Conservation (phyloP, 2,888 invertebrate genomes). For the Bellardia bayeri region DNA sequence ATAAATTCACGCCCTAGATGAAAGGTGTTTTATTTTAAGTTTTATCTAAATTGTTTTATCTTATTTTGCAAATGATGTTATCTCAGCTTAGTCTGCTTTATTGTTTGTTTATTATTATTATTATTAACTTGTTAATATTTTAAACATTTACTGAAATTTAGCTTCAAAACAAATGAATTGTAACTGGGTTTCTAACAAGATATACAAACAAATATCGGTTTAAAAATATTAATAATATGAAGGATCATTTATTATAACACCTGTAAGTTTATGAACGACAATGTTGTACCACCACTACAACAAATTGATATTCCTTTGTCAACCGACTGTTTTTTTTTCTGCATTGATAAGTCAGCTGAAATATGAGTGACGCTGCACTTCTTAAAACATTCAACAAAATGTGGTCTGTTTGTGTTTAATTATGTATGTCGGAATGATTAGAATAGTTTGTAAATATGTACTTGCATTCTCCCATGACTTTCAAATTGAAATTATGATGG, state of each 20-base stretch:
- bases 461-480: slow-evolving; percentile 56
- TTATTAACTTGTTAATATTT: not conserved
- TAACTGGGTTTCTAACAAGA: no score
- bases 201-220: no score
- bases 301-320: not conserved
- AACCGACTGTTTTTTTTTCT: not conserved
- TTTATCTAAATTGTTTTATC: not conserved
- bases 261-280: not conserved
- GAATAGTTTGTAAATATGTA: not conserved
- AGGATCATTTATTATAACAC: no score
- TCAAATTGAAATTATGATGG: slow-evolving; percentile 42
- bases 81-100: not conserved
- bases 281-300: not conserved
- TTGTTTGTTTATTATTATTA: not conserved
- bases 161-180: no score
- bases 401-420: not conserved
- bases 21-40: not conserved
- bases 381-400: slow-evolving; percentile 2
- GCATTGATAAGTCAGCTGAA: not conserved
- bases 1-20: not conserved
- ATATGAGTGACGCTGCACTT: not conserved
- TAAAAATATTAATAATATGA: no score
- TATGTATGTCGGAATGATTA: slow-evolving; percentile 30
- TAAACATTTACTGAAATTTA: no score
- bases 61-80: not conserved